Evolutionary conservation across 2,888 invertebrate genomes (phyloP).

Genomic region (Cephonodes hylas): DNA sequence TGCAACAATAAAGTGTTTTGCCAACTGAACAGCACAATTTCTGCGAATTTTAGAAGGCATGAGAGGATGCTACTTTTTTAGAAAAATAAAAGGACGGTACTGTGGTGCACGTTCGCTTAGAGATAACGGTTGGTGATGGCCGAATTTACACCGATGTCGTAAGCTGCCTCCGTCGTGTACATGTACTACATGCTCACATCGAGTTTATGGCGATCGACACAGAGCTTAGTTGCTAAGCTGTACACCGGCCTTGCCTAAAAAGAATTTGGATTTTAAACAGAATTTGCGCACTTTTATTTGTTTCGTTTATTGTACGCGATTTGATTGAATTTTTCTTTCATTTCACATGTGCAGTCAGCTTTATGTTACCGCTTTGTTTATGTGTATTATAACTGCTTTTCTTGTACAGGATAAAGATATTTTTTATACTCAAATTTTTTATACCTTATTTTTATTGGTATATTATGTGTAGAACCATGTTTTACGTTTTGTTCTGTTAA

Average conservation of each 20-base stretch:
- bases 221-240: conserved; percentile 39
- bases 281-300: not conserved
- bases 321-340: not conserved
- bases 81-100: conserved; percentile 17
- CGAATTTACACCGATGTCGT: conserved; percentile 50
- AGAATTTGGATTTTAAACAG: conserved; percentile 3
- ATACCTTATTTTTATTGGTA: too few relatives aligned
- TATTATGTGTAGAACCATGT: not conserved
- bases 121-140: conserved; percentile 19
- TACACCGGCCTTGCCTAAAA: not conserved
- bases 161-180: conserved; percentile 32
- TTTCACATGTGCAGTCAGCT: not conserved
- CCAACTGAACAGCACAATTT: not conserved
- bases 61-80: conserved; percentile 8
- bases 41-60: not conserved
- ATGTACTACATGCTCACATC: conserved; percentile 37
- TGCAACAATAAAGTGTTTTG: not conserved
- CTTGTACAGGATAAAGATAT: not conserved
- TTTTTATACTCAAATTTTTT: not conserved
- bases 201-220: conserved; percentile 40
- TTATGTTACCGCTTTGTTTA: not conserved
- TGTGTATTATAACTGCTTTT: not conserved
- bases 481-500: not conserved
- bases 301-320: not conserved
- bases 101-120: conserved; percentile 25